Percentiles rank a stretch among this genome's conserved stretches.
Evolutionary conservation across 2,888 invertebrate genomes (phyloP).

Genomic region (Polymixis lichenea): DNA sequence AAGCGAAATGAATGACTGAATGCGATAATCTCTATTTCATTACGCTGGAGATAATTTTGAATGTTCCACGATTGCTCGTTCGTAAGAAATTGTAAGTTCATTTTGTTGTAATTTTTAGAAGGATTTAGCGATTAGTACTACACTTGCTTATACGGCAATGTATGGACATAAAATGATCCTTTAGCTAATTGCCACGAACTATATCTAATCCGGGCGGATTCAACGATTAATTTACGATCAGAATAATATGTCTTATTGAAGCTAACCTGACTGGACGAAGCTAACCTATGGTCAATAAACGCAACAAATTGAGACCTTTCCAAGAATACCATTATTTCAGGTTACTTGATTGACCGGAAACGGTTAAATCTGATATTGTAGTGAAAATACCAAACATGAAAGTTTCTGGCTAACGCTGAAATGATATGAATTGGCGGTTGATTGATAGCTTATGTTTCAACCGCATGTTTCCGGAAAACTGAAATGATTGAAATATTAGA

Average conservation of each 20-base stretch:
- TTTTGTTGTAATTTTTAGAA: background rate
- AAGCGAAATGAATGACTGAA: background rate
- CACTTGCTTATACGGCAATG: background rate
- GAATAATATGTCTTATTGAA: too few species aligned
- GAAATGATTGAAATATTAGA: background rate
- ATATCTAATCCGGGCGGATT: too few species aligned
- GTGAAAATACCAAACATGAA: constrained; percentile 34
- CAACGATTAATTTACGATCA: too few species aligned
- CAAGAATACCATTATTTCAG: background rate
- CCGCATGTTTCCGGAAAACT: background rate
- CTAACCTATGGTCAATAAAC: too few species aligned
- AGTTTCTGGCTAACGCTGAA: constrained; percentile 21
- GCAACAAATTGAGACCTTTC: background rate
- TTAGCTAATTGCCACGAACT: background rate
- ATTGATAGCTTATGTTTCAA: constrained; percentile 26
- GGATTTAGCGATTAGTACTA: background rate
- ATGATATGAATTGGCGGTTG: background rate
- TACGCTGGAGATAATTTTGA: background rate
- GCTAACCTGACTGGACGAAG: too few species aligned
- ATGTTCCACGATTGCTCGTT: too few species aligned
- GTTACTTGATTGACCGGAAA: background rate
- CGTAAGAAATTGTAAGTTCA: too few species aligned
- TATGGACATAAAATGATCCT: background rate
- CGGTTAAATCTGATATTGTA: background rate
- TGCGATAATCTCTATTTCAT: background rate